Conservation (phyloP, 1,140 invertebrate genomes). For the Frieseomelitta varia region DNA sequence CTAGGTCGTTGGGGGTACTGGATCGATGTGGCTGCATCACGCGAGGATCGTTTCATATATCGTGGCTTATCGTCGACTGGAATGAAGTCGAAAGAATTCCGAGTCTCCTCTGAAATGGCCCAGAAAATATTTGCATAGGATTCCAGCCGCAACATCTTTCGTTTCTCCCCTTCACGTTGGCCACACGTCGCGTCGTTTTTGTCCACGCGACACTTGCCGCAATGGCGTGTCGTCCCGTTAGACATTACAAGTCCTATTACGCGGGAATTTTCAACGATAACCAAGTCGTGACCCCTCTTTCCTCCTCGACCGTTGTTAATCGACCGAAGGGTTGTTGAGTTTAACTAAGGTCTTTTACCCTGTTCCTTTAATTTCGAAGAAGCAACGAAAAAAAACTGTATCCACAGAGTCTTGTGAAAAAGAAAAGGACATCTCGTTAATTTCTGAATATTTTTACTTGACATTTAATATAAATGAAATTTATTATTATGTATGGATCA, state of each 20-base stretch:
- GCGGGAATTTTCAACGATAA: slow-evolving; percentile 36
- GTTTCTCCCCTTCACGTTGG: not conserved
- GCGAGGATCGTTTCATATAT: slow-evolving; percentile 46
- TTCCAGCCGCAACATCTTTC: slow-evolving; percentile 19
- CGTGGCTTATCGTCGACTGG: slow-evolving; percentile 49
- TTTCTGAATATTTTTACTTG: too few relatives aligned
- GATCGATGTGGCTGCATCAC: slow-evolving; percentile 46
- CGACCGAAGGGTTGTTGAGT: not conserved
- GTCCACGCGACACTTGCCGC: slow-evolving; percentile 20
- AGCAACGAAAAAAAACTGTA: too few relatives aligned
- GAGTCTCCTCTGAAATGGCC: slow-evolving; percentile 36
- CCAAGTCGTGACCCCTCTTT: slow-evolving; percentile 1
- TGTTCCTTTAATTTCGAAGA: too few relatives aligned
- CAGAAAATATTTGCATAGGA: slow-evolving; percentile 40
- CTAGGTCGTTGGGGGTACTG: not conserved
- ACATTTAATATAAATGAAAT: too few relatives aligned
- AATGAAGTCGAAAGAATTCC: slow-evolving; percentile 54
- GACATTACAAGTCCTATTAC: slow-evolving; percentile 48
- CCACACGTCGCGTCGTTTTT: slow-evolving; percentile 26
- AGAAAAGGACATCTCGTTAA: too few relatives aligned
- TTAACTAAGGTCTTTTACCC: too few relatives aligned
- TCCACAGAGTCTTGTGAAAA: too few relatives aligned
- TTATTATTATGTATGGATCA: too few relatives aligned
- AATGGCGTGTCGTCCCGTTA: slow-evolving; percentile 18
- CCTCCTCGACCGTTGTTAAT: not conserved